Base-by-base conservation (phyloP, 2,113 vertebrate genomes). In the Pelecanus crispus region DNA sequence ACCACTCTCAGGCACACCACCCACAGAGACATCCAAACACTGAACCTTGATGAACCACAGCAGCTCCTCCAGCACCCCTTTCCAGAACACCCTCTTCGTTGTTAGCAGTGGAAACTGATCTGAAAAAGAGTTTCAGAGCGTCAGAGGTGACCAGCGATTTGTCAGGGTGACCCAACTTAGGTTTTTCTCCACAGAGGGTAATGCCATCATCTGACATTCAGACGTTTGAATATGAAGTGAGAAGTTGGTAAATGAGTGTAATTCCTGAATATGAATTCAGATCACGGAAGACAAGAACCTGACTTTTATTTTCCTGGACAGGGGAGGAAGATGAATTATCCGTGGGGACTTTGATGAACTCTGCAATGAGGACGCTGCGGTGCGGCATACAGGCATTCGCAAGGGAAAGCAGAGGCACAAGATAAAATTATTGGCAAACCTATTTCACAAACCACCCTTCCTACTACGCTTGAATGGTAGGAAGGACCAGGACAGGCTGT, bases 41-140 rank as follows among this genome's bases (percentile, higher is more conserved):
- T 2, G 80, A 97, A 99, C 99, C 98, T 99, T 99, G 85, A 99
- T 99, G 97, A 99, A 99, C 99, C 99, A 99, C 79, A 99, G 97
- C 92, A 99, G 87, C 94, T 99, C 99, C 96, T 99, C 99, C 83
- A 99, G 96, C 70, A 99, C 99, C 49, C 98, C 99, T 95, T 98
- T 99, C 99, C 99, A 99, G 97, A 99, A 99, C 3, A 99, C 99
- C 52, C 95, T 98, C 96, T 99, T 99, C 13, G 99, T 99, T 4
- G 99, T 99, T 74, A 99, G 96, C 97, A 99, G 94, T 6, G 99
- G 99, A 96, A 99, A 99, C 96, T 99, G 98, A 96, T 98, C 99
- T 99, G 97, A 32, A 98, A 98, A 95, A 97, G n/a, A 96, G 71
- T 71, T 63, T 75, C 38, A 47, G 28, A 63, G 31, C 0, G 9